A percentile compares a stretch with the other conserved stretches of the same genome.
These are phyloP conservation scores for Eretmochelys imbricata DNA, from an alignment of 2,113 vertebrate species.

Conservation along the genomic window DNA sequence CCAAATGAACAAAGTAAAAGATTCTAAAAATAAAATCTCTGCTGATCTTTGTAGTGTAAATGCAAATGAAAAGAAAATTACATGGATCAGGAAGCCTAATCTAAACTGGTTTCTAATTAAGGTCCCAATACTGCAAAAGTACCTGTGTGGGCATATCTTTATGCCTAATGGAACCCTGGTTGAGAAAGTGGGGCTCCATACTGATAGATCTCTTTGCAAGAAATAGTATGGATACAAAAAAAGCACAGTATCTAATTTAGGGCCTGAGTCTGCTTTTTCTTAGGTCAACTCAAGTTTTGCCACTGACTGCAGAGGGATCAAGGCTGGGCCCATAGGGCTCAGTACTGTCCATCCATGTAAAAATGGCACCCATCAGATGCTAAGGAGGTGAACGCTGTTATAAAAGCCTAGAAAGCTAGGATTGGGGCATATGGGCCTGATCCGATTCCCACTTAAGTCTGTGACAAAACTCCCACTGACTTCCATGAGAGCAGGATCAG, in stretches of 20 bases:
- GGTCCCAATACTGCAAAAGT: background rate
- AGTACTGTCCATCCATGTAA: background rate
- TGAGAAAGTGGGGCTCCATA: background rate
- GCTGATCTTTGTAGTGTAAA: background rate
- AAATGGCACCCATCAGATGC: background rate
- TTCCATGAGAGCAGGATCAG: background rate
- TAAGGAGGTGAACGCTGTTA: background rate
- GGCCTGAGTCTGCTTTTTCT: background rate
- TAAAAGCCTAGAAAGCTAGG: background rate
- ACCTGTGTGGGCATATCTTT: background rate
- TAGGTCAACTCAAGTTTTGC: background rate
- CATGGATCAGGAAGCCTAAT: background rate
- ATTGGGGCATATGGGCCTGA: background rate
- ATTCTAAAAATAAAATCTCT: background rate
- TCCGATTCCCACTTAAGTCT: background rate
- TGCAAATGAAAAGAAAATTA: background rate
- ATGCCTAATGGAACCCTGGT: background rate
- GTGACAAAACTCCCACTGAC: background rate
- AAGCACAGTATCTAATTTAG: background rate
- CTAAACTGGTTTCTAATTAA: background rate
- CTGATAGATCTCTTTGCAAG: background rate
- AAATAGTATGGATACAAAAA: background rate
- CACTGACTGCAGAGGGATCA: background rate
- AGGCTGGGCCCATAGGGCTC: background rate
- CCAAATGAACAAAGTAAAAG: background rate